Evolutionary conservation across 2,113 vertebrate genomes (phyloP), one percentile per base, ranked within the genome.

Genomic region (Amblyopsis rosae): DNA sequence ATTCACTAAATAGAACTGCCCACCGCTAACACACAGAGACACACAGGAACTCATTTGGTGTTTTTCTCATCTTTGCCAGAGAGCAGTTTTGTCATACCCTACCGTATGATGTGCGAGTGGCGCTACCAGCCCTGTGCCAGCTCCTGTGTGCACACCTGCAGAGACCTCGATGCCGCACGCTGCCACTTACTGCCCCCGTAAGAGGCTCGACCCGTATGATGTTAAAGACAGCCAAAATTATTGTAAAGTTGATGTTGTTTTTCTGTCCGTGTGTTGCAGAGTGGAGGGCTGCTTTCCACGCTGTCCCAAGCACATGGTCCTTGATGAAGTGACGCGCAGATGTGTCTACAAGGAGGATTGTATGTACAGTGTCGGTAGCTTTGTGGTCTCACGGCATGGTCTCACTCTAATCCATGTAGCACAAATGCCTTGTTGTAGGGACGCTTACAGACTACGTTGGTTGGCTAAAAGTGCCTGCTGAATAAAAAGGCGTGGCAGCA

Each of bases 101-200:
- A 97, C 11, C 94, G 98, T 69, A 94, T 95, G 86, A 96, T 96
- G 94, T 99, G 96, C 77, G 98, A 99, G 85, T 99, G 96, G 97
- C 92, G 93, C 83, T 98, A 98, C 17, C 94, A 97, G 65, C 82
- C 95, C 65, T 99, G 96, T 82, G 88, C 95, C 26, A 96, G 90
- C 73, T 95, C 96, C 8, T 99, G 97, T 88, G 91, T 98, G 77
- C 96, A 93, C 86, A 96, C 96, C 0, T 99, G 98, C 67, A 93
- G 83, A 67, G 97, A 99, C 80, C 96, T 94, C 16, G 92, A 94
- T 79, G 96, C 95, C 62, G 86, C 85, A 49, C 90, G 90, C 0
- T 99, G 98, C 88, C 93, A 89, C 86, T 97, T 99, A 87, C 93
- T 99, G 82, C 96, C 96, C 58, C 94, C 87, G 97, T 99, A 94